Evolutionary conservation across 2,113 vertebrate species (phyloP).

Genomic region (Telmatochromis brachygnathus): DNA sequence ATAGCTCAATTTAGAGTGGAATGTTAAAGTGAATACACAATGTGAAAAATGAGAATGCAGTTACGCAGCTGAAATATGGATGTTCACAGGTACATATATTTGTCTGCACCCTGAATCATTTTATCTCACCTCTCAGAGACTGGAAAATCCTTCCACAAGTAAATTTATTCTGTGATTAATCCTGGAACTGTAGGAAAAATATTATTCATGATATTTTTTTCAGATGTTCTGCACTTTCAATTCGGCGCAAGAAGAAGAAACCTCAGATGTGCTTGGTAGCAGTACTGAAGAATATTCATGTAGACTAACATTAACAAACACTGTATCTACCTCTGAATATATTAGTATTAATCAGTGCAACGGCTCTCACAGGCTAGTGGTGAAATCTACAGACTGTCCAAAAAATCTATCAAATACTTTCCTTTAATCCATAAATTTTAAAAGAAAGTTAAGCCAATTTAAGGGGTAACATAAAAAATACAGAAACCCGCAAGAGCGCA

Average conservation of each 20-base stretch:
- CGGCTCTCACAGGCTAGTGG: not conserved
- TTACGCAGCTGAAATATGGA: conserved; percentile 63
- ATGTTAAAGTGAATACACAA: conserved; percentile 57
- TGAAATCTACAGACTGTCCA: not conserved
- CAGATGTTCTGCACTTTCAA: conserved; percentile 33
- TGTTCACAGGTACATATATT: conserved; percentile 55
- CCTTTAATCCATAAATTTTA: conserved; percentile 6
- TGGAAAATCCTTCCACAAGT: conserved; percentile 32
- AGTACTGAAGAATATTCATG: conserved; percentile 25
- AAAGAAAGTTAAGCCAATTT: conserved; percentile 22
- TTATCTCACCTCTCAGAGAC: conserved; percentile 56
- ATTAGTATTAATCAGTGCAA: conserved; percentile 36
- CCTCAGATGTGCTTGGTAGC: not conserved
- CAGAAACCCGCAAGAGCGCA: not conserved
- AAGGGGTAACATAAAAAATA: not conserved
- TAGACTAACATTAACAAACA: conserved; percentile 21
- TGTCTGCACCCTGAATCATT: conserved; percentile 62
- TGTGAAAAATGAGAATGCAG: conserved; percentile 60
- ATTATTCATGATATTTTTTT: conserved; percentile 46
- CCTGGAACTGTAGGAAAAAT: conserved; percentile 37
- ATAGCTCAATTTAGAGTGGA: conserved; percentile 57
- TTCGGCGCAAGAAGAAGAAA: conserved; percentile 2
- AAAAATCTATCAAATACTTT: not conserved
- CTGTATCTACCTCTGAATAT: conserved; percentile 23
- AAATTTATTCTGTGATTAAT: conserved; percentile 64